A percentile compares a stretch with the other conserved stretches of the same genome.
Evolutionary conservation across 2,113 vertebrate genomes (phyloP).

Genomic region (Microtus oregoni): DNA sequence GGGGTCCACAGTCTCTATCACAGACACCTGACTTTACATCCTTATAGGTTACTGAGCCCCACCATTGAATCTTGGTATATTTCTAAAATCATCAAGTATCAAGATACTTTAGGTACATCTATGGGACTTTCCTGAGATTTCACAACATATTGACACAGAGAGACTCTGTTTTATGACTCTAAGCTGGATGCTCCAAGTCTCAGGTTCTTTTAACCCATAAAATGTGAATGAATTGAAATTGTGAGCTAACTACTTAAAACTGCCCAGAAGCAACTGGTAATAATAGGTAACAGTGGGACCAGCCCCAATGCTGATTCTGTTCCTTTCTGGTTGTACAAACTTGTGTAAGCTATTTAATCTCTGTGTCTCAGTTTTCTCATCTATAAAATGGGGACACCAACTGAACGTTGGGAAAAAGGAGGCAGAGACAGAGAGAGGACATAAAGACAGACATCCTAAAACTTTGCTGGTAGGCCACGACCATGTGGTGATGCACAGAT

Average conservation of each 20-base stretch:
- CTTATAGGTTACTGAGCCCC: neutral
- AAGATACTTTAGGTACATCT: neutral
- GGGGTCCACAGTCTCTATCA: neutral
- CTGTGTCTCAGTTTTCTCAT: constrained; percentile 35
- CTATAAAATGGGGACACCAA: constrained; percentile 19
- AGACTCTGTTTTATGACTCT: constrained; percentile 9
- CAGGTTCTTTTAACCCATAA: constrained; percentile 20
- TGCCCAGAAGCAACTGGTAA: neutral
- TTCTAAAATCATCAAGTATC: neutral
- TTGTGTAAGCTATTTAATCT: neutral
- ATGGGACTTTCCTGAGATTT: neutral
- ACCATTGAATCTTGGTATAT: neutral
- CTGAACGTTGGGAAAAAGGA: too few relatives aligned
- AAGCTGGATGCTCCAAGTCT: neutral
- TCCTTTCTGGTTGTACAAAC: neutral
- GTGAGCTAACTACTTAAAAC: neutral
- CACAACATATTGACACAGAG: neutral
- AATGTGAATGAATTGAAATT: constrained; percentile 11
- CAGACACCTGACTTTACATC: neutral
- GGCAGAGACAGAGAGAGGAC: too few relatives aligned
- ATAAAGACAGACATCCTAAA: too few relatives aligned
- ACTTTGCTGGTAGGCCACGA: too few relatives aligned
- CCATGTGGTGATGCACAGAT: too few relatives aligned
- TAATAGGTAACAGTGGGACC: neutral
- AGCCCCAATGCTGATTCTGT: neutral